These are phyloP conservation scores for Alosa alosa DNA, from an alignment of 2,113 vertebrate species.

Conservation along the genomic window DNA sequence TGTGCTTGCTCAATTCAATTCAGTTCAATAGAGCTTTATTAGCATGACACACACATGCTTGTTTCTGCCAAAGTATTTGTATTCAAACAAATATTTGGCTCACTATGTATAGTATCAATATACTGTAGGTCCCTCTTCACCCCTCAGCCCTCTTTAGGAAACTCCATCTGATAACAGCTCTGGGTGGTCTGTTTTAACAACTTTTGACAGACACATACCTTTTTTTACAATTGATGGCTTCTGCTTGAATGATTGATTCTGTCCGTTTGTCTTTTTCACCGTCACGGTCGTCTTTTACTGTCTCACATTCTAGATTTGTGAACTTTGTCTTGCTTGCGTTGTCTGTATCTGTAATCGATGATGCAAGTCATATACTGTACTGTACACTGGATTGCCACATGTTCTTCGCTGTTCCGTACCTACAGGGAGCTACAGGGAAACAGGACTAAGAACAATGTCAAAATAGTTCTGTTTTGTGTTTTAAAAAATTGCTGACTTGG, in stretches of 20 bases:
- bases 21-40: too few relatives aligned
- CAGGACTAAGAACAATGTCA: too few relatives aligned
- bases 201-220: not conserved
- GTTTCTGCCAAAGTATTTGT: too few relatives aligned
- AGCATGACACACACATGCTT: too few relatives aligned
- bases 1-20: too few relatives aligned
- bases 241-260: not conserved
- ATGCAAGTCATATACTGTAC: not conserved
- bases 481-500: not conserved
- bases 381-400: too few relatives aligned
- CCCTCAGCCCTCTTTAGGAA: not conserved
- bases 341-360: not conserved
- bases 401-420: not conserved
- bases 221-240: not conserved
- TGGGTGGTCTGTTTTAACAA: not conserved
- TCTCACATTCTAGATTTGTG: not conserved
- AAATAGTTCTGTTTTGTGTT: too few relatives aligned
- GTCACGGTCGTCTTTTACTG: not conserved
- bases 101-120: not conserved
- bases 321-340: too few relatives aligned
- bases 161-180: not conserved
- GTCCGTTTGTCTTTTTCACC: not conserved
- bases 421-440: too few relatives aligned
- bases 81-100: too few relatives aligned
- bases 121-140: not conserved